Base-by-base conservation (phyloP, 2,888 invertebrate species). In the Protophormia terraenovae region DNA sequence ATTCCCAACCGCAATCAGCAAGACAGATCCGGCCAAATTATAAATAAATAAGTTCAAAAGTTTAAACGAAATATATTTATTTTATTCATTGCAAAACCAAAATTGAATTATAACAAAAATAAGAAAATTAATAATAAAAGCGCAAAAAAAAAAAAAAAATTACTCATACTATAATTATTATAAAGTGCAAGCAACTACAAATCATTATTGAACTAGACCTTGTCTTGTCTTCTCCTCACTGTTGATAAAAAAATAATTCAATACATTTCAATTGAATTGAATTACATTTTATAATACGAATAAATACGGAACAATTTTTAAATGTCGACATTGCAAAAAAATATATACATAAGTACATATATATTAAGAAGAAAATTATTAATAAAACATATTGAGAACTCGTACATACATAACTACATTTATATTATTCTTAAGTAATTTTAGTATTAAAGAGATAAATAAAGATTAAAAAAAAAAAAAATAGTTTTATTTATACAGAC, bases 251-350 rank as follows among this genome's bases (percentile, higher is more conserved):
- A n/a, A n/a, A n/a, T n/a, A n/a, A 22, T 38, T 38, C 62, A 47
- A 41, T 58, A 24, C 4, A 53, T 60, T 72, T 80, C 41, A 58
- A 64, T 41, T 58, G 22, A 76, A 80, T 29, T 80, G 45, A 78
- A 67, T 78, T 72, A 3, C 29, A 64, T 62, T 69, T 67, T 58
- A 14, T 67, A 75, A 19, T 47, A 47, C 22, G 3, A n/a, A 64
- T 47, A 58, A 76, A 84, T 66, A 80, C 79, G 79, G 84, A 84
- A 84, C 79, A 81, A 35, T 69, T 53, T 62, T 75, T 75, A 60
- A 62, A 75, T 69, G 62, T 69, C 69, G 73, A 67, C 50, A 10
- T 38, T 55, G 29, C 27, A 64, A 79, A 45, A 47, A 60, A 66
- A 55, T 14, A 38, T 10, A 38, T 8, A 6, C 12, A 38, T 8